Conservation (phyloP, 2,113 vertebrate species). For the Aphyosemion australe region DNA sequence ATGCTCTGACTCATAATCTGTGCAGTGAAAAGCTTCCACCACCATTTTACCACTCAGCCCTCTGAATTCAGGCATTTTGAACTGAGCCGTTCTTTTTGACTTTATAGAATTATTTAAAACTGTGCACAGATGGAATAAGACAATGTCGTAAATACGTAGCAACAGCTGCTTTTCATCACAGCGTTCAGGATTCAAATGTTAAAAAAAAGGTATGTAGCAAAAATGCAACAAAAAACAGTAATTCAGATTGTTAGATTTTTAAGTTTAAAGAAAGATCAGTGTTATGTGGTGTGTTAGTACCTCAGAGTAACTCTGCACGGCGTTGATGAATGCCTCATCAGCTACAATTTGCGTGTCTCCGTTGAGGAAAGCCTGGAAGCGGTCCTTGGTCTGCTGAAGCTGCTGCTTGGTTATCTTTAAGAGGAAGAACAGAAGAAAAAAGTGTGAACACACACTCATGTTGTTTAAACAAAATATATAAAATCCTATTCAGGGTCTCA, state of each 20-base stretch:
- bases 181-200: not conserved
- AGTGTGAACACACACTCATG: constrained; percentile 14
- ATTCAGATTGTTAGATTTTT: constrained; percentile 2
- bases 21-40: constrained; percentile 61
- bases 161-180: not conserved
- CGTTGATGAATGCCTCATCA: constrained; percentile 99
- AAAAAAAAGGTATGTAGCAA: not conserved
- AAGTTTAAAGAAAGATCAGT: constrained; percentile 6
- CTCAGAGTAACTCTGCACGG: constrained; percentile 98
- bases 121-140: not conserved
- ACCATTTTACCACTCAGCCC: constrained; percentile 63
- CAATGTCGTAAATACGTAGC: not conserved
- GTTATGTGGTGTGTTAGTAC: constrained; percentile 74
- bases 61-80: constrained; percentile 50
- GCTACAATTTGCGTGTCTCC: constrained; percentile 99
- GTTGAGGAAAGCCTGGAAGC: constrained; percentile 98
- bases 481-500: not conserved
- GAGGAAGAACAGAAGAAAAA: constrained; percentile 48
- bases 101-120: constrained; percentile 4
- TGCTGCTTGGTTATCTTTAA: constrained; percentile 96
- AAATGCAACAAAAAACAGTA: not conserved
- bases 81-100: constrained; percentile 2
- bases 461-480: constrained; percentile 5
- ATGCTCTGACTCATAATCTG: constrained; percentile 73
- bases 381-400: constrained; percentile 96